These are phyloP conservation scores for Crioceris asparagi DNA, from an alignment of 2,888 invertebrate genomes.

Conservation along the genomic window DNA sequence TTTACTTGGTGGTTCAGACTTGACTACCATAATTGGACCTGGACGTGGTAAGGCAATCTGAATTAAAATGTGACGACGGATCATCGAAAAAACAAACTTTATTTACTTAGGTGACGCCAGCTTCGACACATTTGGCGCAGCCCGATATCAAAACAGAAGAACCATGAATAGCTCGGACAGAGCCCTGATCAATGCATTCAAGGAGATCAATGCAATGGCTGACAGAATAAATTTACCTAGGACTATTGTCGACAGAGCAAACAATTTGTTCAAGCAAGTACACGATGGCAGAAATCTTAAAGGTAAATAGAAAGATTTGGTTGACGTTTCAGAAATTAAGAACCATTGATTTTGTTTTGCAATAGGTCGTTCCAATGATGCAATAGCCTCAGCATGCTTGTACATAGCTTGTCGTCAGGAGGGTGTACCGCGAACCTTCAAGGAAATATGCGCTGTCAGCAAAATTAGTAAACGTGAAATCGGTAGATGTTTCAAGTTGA, in stretches of 20 bases:
- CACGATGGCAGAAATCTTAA: conserved; percentile 93
- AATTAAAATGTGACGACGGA: too few species aligned
- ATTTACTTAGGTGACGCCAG: conserved; percentile 57
- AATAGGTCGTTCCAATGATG: conserved; percentile 76
- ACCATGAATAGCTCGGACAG: conserved; percentile 91
- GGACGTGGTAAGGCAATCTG: conserved; percentile 35
- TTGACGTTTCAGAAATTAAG: neutral
- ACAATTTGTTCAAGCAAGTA: conserved; percentile 95
- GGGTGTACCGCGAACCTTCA: conserved; percentile 96
- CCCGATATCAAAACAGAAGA: conserved; percentile 62
- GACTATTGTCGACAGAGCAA: conserved; percentile 94
- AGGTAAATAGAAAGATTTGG: conserved; percentile 40
- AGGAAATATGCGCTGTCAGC: conserved; percentile 98
- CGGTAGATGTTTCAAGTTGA: conserved; percentile 94
- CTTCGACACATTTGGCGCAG: conserved; percentile 76
- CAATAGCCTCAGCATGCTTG: conserved; percentile 96
- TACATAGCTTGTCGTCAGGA: conserved; percentile 99
- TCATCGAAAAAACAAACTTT: too few species aligned
- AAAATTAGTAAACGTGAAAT: conserved; percentile 99
- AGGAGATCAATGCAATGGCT: conserved; percentile 96
- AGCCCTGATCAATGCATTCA: conserved; percentile 89
- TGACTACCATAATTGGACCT: conserved; percentile 90
- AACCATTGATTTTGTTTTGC: conserved; percentile 4
- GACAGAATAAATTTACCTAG: conserved; percentile 95
- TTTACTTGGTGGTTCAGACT: conserved; percentile 85